A percentile compares a stretch with the other conserved stretches of the same genome.
phyloP scores from a whole-genome alignment of 2,888 invertebrate genomes.

The Drosophila eohydei region DNA sequence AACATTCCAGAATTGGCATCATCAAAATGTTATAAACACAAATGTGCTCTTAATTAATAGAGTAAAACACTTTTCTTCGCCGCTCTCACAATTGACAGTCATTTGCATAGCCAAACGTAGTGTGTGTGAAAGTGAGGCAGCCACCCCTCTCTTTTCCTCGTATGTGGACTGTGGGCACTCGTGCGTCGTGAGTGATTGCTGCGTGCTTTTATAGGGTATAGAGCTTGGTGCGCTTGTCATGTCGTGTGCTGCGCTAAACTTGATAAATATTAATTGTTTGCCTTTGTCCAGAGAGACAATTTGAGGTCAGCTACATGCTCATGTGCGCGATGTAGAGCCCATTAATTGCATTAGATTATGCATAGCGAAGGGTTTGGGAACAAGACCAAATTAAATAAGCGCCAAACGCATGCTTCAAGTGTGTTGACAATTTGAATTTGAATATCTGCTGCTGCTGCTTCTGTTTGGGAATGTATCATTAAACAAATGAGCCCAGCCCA shows the following conservation, averaged over 20 bases:
- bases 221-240: conserved; percentile 25
- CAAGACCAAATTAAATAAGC: conserved; percentile 24
- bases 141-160: background rate
- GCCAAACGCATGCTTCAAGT: conserved; percentile 29
- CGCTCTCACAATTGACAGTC: conserved; percentile 66
- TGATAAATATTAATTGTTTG: conserved; percentile 78
- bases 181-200: conserved; percentile 13
- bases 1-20: conserved; percentile 33
- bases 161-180: conserved; percentile 4
- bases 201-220: conserved; percentile 5
- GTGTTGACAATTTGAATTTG: conserved; percentile 49
- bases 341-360: conserved; percentile 73
- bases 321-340: conserved; percentile 32
- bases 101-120: conserved; percentile 64
- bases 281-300: conserved; percentile 56
- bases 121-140: conserved; percentile 44
- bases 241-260: conserved; percentile 42
- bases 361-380: conserved; percentile 24
- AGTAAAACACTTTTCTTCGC: conserved; percentile 62
- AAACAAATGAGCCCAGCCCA: conserved; percentile 50
- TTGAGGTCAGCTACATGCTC: conserved; percentile 63
- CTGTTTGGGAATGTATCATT: conserved; percentile 47
- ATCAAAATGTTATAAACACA: conserved; percentile 45
- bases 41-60: conserved; percentile 65
- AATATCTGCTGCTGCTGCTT: conserved; percentile 31